Base-by-base conservation (phyloP, 2,888 invertebrate species). In the Neoaliturus tenellus region DNA sequence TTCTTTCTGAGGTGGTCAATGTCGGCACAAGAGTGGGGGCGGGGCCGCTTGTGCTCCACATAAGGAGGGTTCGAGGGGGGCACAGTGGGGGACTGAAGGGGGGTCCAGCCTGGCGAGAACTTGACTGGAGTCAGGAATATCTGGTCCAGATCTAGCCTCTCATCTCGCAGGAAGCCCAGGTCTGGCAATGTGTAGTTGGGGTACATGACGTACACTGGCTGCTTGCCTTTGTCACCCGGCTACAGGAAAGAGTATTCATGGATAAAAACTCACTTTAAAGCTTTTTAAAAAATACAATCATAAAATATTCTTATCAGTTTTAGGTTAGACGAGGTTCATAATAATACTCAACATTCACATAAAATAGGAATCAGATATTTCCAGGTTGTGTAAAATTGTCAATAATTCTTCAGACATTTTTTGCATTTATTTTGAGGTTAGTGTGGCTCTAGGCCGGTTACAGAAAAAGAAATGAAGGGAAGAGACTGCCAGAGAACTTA, bases 121-220 rank as follows among this genome's bases (percentile, higher is more conserved):
- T 93, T 93, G 83, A 96, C 92, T 0, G 96, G 96, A 89, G 95
- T 94, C 84, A 97, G 91, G 85, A 95, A 94, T 85, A 97, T 94
- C 87, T 96, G 95, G 58, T 89, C 88, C 58, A 88, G 86, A 85
- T 94, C 92, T 31, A 92, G 89, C 85, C 92, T 91, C 85, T 91
- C 91, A 87, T 92, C 91, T 83, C 89, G 88, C 83, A 98, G 92
- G 90, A 98, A 98, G 88, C 96, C 96, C 88, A 98, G 92, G 91
- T 98, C 96, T 25, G 98, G 98, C 85, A 98, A 91, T 8, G 97
- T 95, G 89, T 98, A 98, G 90, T 96, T 97, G 35, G 98, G 98
- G 91, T 97, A 98, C 86, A 97, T 94, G 62, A 98, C 95, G 90
- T 96, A 98, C 0, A 98, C 96, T 3, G 97, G 96, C 93, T 93